Base-by-base conservation (phyloP, 2,797 vertebrate genomes). In the Anguilla anguilla region DNA sequence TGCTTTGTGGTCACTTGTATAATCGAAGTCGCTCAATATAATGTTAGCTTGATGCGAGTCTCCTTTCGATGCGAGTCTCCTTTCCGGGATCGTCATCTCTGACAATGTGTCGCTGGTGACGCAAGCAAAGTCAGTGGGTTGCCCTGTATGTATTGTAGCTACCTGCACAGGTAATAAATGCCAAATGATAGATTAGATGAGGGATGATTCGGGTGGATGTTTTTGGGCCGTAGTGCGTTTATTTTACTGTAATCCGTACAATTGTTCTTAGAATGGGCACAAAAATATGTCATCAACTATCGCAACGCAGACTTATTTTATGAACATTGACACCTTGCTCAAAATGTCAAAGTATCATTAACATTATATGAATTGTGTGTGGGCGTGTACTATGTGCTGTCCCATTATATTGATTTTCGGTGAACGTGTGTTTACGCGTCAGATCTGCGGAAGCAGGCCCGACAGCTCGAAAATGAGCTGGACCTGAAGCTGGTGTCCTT, bases 401-500 rank as follows among this genome's bases (percentile, higher is more conserved):
- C 19, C 59, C 5, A 25, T 25, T 17, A 19, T 64, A 7, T 64
- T 6, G 59, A 25, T 25, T 31, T 28, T 72, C 31, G 77, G 35
- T 67, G 85, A 59, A 81, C 85, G 51, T 43, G 4, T 64, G 59
- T 5, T 2, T 88, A 6, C 89, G 83, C 91, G 64, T 84, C 94
- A 99, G 98, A 99, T 94, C 96, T 99, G 93, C 94, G 98, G 92
- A 99, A 99, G 94, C 98, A 99, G 95, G 98, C 98, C 61, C 96
- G 98, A 89, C 98, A 99, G 93, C 92, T 99, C 93, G 98, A 99
- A 94, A 99, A 98, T 61, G 98, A 99, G 93, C 97, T 99, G 72
- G 98, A 99, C 93, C 93, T 99, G 92, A 99, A 99, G 92, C 94
- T 99, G 91, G 98, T 99, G 57, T 99, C 99, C 89, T 99, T 99